Percentiles rank a stretch among this genome's conserved stretches.
Conservation (phyloP, 30 jellyfish, hydroid and myxozoan species). For the Phacellophora camtschatica region DNA sequence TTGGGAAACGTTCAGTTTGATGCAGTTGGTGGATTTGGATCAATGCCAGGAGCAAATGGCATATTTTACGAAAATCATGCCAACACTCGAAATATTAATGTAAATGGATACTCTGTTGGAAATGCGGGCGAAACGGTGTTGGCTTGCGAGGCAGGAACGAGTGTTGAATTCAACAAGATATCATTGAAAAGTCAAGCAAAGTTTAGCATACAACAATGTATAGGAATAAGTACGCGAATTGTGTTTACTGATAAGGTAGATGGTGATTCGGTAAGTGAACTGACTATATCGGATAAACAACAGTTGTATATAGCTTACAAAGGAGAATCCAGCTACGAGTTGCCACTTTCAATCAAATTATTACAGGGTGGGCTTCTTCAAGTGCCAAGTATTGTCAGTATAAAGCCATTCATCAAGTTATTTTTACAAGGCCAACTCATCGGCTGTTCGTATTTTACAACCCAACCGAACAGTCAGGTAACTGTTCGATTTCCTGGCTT, state of each 20-base stretch:
- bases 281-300: slow-evolving; percentile 4
- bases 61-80: neutral
- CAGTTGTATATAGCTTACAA: slow-evolving; percentile 46
- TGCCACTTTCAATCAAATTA: slow-evolving; percentile 6
- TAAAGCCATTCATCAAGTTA: slow-evolving; percentile 24
- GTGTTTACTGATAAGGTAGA: slow-evolving; percentile 18
- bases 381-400: slow-evolving; percentile 24
- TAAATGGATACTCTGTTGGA: slow-evolving; percentile 21
- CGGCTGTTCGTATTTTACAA: slow-evolving; percentile 26
- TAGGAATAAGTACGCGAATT: neutral
- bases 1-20: slow-evolving; percentile 9
- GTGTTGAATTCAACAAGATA: slow-evolving; percentile 21
- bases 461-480: slow-evolving; percentile 36
- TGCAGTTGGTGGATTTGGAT: slow-evolving; percentile 12
- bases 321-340: slow-evolving; percentile 51
- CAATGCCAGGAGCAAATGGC: slow-evolving; percentile 50
- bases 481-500: slow-evolving; percentile 42
- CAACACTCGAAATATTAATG: neutral
- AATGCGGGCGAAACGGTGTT: slow-evolving; percentile 13
- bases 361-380: slow-evolving; percentile 45
- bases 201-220: slow-evolving; percentile 33
- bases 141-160: slow-evolving; percentile 58
- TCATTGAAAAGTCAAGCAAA: neutral
- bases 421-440: slow-evolving; percentile 29
- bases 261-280: slow-evolving; percentile 32